Evolutionary conservation across 2,888 invertebrate genomes (phyloP), one percentile per base, ranked within the genome.

Genomic region (Mongoloraphidia duomilia): DNA sequence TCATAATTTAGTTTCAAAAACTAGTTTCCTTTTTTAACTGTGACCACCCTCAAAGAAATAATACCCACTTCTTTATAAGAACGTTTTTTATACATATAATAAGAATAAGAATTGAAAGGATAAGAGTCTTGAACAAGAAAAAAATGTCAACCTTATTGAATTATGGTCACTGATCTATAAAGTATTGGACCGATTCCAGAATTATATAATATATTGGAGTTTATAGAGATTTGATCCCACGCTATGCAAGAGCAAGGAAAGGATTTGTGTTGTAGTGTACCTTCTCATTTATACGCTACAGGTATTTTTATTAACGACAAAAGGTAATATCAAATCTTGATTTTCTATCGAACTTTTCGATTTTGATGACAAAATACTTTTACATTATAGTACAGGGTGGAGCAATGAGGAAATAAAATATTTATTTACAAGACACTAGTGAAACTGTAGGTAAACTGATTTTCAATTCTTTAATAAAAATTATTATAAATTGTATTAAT

Each of bases 101-200:
- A 39, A 14, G 40, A 14, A 12, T 12, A 42, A 42, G 14, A 42
- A 26, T 26, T 26, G 26, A 26, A 26, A 33, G 17, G 42, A 42
- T 14, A 42, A 42, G 17, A 26, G 3, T 17, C 42, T 42, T 26
- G 14, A 13, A 34, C 17, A 42, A 42, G 17, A 42, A 42, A 26
- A 42, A 42, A 42, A 42, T 42, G 42, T 42, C 42, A 42, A 42
- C 42, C 14, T 13, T 42, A 42, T 42, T 42, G 42, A 42, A 42
- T 42, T 42, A 42, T 42, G 42, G 42, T 13, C 42, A 42, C 42
- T 42, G 42, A 42, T 42, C 42, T 42, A 42, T 42, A 42, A 42
- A 42, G 17, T 42, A 42, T 42, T 42, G 26, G 42, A 42, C 33
- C 42, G 14, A n/a, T 26, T 26, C 26, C 26, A 26, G 26, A 26